Conservation (phyloP, 2,797 vertebrate genomes). For the Cynopterus sphinx region DNA sequence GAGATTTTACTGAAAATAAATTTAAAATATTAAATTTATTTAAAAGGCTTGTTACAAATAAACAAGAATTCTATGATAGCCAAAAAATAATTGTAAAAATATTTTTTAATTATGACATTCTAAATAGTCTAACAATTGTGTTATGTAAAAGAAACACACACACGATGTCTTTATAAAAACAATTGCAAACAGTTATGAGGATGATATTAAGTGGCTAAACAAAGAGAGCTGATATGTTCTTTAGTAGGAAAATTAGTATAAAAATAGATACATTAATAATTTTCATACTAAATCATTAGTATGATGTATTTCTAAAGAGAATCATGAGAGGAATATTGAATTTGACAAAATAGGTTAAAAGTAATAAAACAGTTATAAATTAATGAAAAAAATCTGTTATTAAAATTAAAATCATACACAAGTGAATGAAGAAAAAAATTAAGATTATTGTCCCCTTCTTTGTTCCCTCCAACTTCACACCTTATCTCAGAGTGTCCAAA, state of each 20-base stretch:
- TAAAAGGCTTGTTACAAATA: neutral
- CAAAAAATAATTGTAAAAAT: constrained; percentile 1
- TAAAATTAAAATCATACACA: constrained; percentile 14
- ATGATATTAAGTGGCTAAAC: constrained; percentile 36
- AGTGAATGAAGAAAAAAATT: neutral
- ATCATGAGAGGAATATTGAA: neutral
- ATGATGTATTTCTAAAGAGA: neutral
- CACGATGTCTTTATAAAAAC: neutral
- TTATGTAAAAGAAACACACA: neutral
- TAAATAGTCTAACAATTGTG: neutral
- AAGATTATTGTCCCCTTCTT: neutral
- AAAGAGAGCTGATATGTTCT: neutral
- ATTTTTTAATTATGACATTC: constrained; percentile 13
- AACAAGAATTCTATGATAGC: neutral
- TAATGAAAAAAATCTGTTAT: neutral
- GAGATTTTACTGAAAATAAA: neutral
- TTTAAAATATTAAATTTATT: constrained; percentile 8
- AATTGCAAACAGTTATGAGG: neutral
- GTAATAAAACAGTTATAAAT: neutral
- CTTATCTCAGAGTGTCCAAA: neutral
- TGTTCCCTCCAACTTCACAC: neutral
- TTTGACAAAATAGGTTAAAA: neutral
- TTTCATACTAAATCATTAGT: constrained; percentile 9
- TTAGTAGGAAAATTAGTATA: neutral
- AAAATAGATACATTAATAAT: constrained; percentile 23